Evolutionary conservation across 2,797 vertebrate genomes (phyloP).

Genomic region (Neostethus bicornis): DNA sequence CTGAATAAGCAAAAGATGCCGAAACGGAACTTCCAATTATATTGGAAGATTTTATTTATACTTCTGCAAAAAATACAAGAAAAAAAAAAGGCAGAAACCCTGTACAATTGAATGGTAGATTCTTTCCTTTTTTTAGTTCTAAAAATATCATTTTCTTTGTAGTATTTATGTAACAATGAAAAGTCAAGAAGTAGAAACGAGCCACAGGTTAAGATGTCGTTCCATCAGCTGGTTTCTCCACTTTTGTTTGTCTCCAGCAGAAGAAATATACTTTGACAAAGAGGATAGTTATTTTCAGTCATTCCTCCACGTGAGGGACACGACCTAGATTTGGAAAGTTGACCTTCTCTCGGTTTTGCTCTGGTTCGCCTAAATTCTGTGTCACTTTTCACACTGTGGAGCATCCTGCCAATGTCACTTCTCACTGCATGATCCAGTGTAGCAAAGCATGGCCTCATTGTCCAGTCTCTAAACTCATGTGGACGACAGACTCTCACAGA

Average conservation of each 20-base stretch:
- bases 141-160: too few relatives aligned
- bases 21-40: too few relatives aligned
- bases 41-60: too few relatives aligned
- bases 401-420: conserved; percentile 34
- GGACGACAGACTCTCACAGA: conserved; percentile 3
- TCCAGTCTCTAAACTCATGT: conserved; percentile 18
- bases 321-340: conserved; percentile 67
- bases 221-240: conserved; percentile 21
- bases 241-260: conserved; percentile 55
- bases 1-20: too few relatives aligned
- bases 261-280: conserved; percentile 65
- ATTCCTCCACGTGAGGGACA: conserved; percentile 54
- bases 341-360: conserved; percentile 49
- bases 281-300: conserved; percentile 66
- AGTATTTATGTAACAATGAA: neutral
- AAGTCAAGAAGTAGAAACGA: neutral
- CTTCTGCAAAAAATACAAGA: too few relatives aligned
- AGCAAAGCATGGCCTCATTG: conserved; percentile 52
- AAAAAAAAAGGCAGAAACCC: too few relatives aligned
- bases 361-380: conserved; percentile 37
- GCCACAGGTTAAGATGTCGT: conserved; percentile 1
- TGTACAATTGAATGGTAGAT: too few relatives aligned
- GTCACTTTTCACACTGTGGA: conserved; percentile 41
- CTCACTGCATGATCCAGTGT: conserved; percentile 61
- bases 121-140: too few relatives aligned